phyloP scores from a whole-genome alignment of 1,140 invertebrate genomes.

The Oryctes rhinoceros region DNA sequence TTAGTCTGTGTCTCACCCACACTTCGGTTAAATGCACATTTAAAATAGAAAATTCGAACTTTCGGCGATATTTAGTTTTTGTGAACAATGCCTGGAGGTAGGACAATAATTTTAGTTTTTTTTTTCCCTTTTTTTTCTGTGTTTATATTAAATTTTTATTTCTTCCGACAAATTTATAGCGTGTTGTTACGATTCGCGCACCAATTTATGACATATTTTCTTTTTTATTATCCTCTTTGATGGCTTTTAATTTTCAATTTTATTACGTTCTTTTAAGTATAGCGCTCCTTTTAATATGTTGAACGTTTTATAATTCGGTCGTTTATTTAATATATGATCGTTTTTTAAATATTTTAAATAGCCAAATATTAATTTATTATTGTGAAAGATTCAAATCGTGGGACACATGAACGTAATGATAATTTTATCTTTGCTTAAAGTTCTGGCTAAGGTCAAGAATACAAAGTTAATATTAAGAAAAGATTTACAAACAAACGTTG shows the following conservation, averaged over 20 bases:
- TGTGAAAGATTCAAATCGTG: no score
- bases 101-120: background rate
- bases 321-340: no score
- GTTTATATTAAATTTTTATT: slow-evolving; percentile 7
- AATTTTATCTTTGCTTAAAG: background rate
- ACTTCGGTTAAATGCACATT: slow-evolving; percentile 9
- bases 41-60: slow-evolving; percentile 21
- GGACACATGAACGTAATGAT: background rate
- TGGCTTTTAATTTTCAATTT: background rate
- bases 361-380: no score
- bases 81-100: slow-evolving; percentile 36
- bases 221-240: background rate
- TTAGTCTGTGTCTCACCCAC: slow-evolving; percentile 31
- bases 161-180: background rate
- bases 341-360: no score
- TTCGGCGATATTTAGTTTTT: background rate
- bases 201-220: background rate
- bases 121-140: slow-evolving; percentile 5
- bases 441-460: background rate
- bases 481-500: slow-evolving; percentile 11
- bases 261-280: background rate
- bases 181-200: background rate
- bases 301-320: no score
- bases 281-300: no score
- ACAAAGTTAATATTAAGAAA: background rate